Evolutionary conservation across 2,113 vertebrate species (phyloP).

Genomic region (Embiotoca jacksoni): DNA sequence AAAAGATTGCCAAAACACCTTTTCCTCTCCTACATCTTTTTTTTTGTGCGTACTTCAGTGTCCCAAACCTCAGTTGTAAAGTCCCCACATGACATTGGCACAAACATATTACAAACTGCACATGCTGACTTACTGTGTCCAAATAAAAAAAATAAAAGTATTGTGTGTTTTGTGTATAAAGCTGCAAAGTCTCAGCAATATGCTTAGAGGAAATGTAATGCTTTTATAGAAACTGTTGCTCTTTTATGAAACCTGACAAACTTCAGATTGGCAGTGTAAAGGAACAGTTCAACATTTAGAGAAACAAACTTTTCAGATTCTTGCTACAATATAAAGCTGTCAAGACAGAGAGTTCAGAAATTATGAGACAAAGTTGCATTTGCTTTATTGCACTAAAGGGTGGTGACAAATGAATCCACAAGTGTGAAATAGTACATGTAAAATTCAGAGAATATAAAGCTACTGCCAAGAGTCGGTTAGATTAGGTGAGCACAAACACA

Average conservation of each 20-base stretch:
- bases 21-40: neutral
- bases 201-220: too few relatives aligned
- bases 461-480: neutral
- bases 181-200: too few relatives aligned
- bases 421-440: neutral
- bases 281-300: neutral
- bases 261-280: neutral
- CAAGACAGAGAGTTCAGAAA: too few relatives aligned
- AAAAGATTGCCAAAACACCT: neutral
- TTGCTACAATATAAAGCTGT: too few relatives aligned
- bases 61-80: neutral
- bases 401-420: neutral
- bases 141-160: slow-evolving; percentile 16
- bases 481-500: neutral
- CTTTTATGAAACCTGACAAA: neutral
- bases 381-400: neutral
- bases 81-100: neutral
- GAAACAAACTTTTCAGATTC: too few relatives aligned
- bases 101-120: slow-evolving; percentile 10
- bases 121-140: neutral
- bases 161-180: slow-evolving; percentile 16
- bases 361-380: neutral
- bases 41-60: neutral
- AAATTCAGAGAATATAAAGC: neutral
- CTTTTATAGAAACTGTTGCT: neutral